Base-by-base conservation (phyloP, 1,140 invertebrate species). In the Tetraneura akinire region DNA sequence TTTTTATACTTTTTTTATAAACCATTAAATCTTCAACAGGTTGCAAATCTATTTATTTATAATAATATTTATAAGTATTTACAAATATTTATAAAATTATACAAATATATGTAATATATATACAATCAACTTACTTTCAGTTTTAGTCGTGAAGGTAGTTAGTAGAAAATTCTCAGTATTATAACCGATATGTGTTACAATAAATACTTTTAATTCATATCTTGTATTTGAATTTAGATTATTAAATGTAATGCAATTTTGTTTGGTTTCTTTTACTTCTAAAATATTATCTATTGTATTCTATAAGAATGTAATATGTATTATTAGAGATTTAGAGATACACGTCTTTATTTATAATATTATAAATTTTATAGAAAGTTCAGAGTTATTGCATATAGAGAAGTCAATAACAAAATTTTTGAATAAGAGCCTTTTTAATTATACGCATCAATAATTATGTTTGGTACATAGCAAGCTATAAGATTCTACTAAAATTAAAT, bases 1-100 rank as follows among this genome's bases (percentile, higher is more conserved):
- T 29, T 18, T 71, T 71, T 26, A 29, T 3, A 51, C 47, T 71
- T 26, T 71, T 71, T 71, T 71, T 71, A 71, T 71, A 71, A 49
- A 21, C 68, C 47, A 29, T 26, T 10, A 71, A 49, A 9, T 71
- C 23, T 9, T 51, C 8, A 3, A 51, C 68, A 10, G 68, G n/a
- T n/a, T n/a, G n/a, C n/a, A n/a, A 45, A 18, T 14, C 2, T 49
- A 51, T 71, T 45, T 71, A 23, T 9, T 10, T 2, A 47, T 49
- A 23, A 45, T n/a, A n/a, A n/a, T n/a, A 49, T 3, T 37, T 37
- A 37, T 6, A 23, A 1, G 16, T n/a, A 13, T 45, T 10, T 70
- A 45, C 11, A 8, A 11, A 10, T 45, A 6, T n/a, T n/a, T n/a
- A n/a, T n/a, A 14, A 18, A 23, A 21, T 37, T 37, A 4, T 37